phyloP scores from a whole-genome alignment of 2,888 invertebrate species.

The Lathronympha strigana region DNA sequence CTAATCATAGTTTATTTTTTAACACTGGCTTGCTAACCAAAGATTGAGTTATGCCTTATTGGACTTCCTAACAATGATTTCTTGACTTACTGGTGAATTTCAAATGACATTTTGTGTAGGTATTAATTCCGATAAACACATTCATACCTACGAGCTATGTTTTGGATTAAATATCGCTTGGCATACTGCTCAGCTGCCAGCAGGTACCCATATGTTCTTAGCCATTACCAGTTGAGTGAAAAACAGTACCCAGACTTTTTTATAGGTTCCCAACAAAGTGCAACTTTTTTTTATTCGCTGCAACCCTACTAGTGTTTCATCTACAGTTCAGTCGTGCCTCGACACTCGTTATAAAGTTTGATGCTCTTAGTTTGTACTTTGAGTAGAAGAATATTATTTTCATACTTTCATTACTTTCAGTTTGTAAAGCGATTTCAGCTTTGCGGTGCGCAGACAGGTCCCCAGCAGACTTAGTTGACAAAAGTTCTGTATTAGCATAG shows the following conservation, averaged over 20 bases:
- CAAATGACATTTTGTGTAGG: no score
- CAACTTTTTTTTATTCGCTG: constrained; percentile 15
- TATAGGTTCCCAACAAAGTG: constrained; percentile 1
- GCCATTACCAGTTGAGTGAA: no score
- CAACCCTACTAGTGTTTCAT: constrained; percentile 51
- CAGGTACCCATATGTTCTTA: background rate
- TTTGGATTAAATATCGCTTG: no score
- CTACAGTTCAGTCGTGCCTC: constrained; percentile 56
- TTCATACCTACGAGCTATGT: no score
- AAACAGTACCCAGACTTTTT: constrained; percentile 1
- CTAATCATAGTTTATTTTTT: no score
- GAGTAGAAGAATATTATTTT: constrained; percentile 69
- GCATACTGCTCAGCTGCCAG: no score
- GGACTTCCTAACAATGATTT: no score
- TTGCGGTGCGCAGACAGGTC: constrained; percentile 46
- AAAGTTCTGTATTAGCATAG: constrained; percentile 32
- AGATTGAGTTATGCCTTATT: no score
- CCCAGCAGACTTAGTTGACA: constrained; percentile 39
- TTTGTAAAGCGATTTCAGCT: constrained; percentile 56
- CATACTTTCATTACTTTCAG: constrained; percentile 59
- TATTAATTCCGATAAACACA: no score
- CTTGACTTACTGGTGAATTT: no score
- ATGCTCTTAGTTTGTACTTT: constrained; percentile 62
- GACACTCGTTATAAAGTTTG: constrained; percentile 73
- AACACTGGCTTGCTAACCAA: no score